Evolutionary conservation across 2,113 vertebrate species (phyloP).

Genomic region (Mobula birostris): DNA sequence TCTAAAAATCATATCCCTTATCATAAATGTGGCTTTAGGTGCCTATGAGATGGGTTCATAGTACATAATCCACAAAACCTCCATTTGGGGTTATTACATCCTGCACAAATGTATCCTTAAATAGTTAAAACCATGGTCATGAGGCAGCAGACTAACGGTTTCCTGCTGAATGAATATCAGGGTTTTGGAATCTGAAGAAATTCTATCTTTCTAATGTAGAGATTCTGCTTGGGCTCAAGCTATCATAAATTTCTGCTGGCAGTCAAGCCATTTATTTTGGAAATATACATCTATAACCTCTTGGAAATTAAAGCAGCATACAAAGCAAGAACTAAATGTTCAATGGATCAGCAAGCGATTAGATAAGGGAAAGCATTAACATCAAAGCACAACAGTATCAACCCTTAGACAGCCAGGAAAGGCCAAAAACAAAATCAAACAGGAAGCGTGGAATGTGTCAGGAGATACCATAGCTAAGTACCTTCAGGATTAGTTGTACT

Average conservation of each 20-base stretch:
- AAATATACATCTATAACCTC: neutral
- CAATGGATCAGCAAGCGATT: neutral
- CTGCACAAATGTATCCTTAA: neutral
- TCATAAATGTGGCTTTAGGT: too few species aligned
- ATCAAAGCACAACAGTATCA: neutral
- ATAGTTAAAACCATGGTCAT: neutral
- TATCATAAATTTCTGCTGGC: neutral
- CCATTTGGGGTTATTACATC: too few species aligned
- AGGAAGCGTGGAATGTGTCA: neutral
- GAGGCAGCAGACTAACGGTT: neutral
- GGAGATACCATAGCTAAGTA: neutral
- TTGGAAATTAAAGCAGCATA: neutral
- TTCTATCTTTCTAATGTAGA: neutral
- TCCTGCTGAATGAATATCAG: neutral
- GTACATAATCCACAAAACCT: neutral
- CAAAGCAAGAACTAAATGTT: neutral
- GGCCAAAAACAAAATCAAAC: neutral
- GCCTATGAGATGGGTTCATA: neutral
- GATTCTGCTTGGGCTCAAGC: neutral
- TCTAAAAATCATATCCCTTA: too few species aligned
- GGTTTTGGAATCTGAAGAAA: neutral
- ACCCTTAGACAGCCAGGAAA: neutral
- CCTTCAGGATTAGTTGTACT: constrained; percentile 5
- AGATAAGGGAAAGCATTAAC: neutral
- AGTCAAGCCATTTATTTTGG: neutral